Base-by-base conservation (phyloP, 2,113 vertebrate genomes). In the Meriones unguiculatus region DNA sequence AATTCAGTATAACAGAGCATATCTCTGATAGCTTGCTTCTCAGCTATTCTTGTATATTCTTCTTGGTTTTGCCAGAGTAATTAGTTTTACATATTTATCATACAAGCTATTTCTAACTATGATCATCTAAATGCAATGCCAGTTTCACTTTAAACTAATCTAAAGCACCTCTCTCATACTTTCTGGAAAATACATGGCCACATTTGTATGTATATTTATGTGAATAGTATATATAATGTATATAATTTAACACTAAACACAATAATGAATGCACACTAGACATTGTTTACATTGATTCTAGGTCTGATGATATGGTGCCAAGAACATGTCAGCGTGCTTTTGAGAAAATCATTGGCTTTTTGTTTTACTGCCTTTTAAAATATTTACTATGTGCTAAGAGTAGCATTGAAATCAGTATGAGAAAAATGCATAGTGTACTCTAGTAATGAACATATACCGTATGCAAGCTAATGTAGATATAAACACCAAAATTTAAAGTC, bases 31-130 rank as follows among this genome's bases (percentile, higher is more conserved):
- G 35, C 2, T 25, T 90, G 35, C 38, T 72, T 93, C 10, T 77
- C 20, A 91, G 30, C 24, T 65, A 41, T 86, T 69, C 2, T 15
- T 72, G 7, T 52, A 90, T 3, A 72, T 59, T 70, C 82, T 78
- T 35, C 35, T 52, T 10, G 25, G 35, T 89, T 90, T 91, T 77
- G 7, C 50, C 72, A 87, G 38, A 92, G 41, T 65, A 15, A 32
- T 14, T 20, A 22, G 5, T 70, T 90, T 93, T 97, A 87, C 54
- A 32, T 89, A 2, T 95, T 90, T 92, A 50, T 93, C 77, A 3
- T 78, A 7, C 28, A 70, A 6, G 14, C 62, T 88, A 73, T 73
- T 92, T 92, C 17, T 73, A 54, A 46, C 50, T 59, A 25, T 32
- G 57, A 9, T 10, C 2, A 70, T 78, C n/a, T 69, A 52, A 20